Conservation (phyloP, 1,140 invertebrate genomes). For the Magallana gigas region DNA sequence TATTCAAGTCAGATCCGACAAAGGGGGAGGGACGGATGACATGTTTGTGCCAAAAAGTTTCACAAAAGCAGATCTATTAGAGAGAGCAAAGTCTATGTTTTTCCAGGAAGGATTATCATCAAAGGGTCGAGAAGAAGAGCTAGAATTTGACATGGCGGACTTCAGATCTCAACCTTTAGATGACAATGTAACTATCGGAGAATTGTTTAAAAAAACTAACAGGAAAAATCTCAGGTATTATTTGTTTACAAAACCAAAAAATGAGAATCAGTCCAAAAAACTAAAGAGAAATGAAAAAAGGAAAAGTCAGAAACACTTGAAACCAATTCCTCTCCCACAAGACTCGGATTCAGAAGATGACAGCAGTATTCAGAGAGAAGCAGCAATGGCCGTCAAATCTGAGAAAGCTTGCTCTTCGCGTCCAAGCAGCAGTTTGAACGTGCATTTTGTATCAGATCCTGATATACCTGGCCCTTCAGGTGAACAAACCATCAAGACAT, state of each 20-base stretch:
- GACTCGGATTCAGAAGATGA: no score
- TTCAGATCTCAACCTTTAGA: background rate
- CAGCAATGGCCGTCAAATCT: no score
- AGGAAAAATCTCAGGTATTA: no score
- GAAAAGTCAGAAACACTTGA: no score
- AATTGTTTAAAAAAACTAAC: background rate
- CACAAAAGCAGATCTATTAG: slow-evolving; percentile 39
- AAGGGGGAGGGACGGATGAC: slow-evolving; percentile 43
- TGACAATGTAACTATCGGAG: slow-evolving; percentile 7
- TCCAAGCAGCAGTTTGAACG: no score
- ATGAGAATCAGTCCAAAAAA: no score
- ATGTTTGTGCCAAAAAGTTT: slow-evolving; percentile 33
- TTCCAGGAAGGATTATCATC: slow-evolving; percentile 44
- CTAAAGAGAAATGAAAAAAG: no score
- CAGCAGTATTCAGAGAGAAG: no score
- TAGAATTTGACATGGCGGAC: background rate
- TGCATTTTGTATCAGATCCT: background rate
- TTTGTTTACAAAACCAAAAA: no score
- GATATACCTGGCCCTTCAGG: slow-evolving; percentile 29
- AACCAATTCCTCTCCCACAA: no score
- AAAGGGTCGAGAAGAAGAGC: background rate
- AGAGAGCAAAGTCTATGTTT: slow-evolving; percentile 38
- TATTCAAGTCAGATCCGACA: slow-evolving; percentile 39
- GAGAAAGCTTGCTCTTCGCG: no score
- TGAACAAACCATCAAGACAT: background rate